phyloP scores from a whole-genome alignment of 2,888 invertebrate species.

The Protodeltote pygarga region DNA sequence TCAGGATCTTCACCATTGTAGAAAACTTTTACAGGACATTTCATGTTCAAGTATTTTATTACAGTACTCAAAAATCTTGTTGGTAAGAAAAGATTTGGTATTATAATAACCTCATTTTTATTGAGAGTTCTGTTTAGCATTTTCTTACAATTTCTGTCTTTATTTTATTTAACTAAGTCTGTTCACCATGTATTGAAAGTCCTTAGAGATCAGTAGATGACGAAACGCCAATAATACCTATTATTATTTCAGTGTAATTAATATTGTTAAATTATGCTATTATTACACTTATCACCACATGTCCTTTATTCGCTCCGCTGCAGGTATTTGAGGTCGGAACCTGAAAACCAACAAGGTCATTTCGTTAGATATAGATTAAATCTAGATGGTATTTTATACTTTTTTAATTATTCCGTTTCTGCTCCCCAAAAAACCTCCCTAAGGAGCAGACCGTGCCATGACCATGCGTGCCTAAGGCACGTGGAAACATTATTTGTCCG shows the following conservation, averaged over 20 bases:
- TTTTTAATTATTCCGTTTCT: too few relatives aligned
- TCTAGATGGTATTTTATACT: background rate
- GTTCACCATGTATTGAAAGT: conserved; percentile 24
- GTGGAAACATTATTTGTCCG: too few relatives aligned
- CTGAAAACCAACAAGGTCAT: conserved; percentile 57
- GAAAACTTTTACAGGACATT: conserved; percentile 23
- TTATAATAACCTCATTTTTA: background rate
- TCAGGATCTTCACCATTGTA: conserved; percentile 8
- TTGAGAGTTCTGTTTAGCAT: conserved; percentile 1
- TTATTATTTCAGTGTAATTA: conserved; percentile 32
- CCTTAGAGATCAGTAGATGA: conserved; percentile 45
- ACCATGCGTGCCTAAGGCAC: too few relatives aligned
- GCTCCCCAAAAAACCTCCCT: too few relatives aligned
- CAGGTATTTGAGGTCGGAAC: conserved; percentile 81
- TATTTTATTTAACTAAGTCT: conserved; percentile 6
- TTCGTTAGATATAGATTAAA: background rate
- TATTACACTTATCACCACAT: conserved; percentile 81
- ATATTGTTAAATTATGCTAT: conserved; percentile 43
- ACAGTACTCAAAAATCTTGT: conserved; percentile 6
- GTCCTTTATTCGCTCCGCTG: conserved; percentile 84
- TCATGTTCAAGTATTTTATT: conserved; percentile 35
- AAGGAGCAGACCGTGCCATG: too few relatives aligned
- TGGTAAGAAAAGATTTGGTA: conserved; percentile 1
- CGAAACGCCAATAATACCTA: conserved; percentile 30
- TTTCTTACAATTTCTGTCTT: conserved; percentile 12